Evolutionary conservation across 2,113 vertebrate genomes (phyloP), one percentile per base, ranked within the genome.

Genomic region (Tylochromis polylepis): DNA sequence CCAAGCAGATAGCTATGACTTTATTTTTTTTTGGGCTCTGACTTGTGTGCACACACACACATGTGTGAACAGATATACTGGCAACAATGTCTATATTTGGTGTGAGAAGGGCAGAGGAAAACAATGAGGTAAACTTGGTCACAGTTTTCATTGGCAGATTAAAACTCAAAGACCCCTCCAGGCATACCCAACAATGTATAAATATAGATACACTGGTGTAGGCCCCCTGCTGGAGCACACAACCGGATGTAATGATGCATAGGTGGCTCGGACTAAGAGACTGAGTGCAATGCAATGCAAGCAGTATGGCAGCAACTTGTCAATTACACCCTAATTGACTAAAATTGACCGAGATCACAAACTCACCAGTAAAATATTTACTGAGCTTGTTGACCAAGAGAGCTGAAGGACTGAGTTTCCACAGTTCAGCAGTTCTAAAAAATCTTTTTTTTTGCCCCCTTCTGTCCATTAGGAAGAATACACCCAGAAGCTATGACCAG

Each of bases 51-150:
- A 29, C 31, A 46, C 43, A 20, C 79, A 36, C 43, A 60, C 29
- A 59, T 1, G 2, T 3, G 6, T 53, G 51, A 88, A 49, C 53
- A 83, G 34, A 65, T 53, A 60, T 16, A 55, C 87, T 67, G 53
- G 80, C 72, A 80, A 80, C 72, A 8, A 82, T 85, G 77, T 79
- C 90, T 81, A 87, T 90, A 90, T 89, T 89, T 92, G 89, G 88
- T 70, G 65, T 79, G 38, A 67, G 60, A 82, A 34, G 11, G 59
- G 27, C 31, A 83, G 67, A 57, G 14, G n/a, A n/a, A 87, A 88
- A 85, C 62, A 81, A 83, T 85, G 70, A 89, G 24, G 80, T 59
- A 57, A 83, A 84, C 78, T 79, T 65, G 55, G 20, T 27, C 58
- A 27, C 4, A 80, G 83, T 82, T 86, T 70, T 87, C 81, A 67